phyloP scores from a whole-genome alignment of 2,888 invertebrate genomes.

The Limnephilus lunatus region DNA sequence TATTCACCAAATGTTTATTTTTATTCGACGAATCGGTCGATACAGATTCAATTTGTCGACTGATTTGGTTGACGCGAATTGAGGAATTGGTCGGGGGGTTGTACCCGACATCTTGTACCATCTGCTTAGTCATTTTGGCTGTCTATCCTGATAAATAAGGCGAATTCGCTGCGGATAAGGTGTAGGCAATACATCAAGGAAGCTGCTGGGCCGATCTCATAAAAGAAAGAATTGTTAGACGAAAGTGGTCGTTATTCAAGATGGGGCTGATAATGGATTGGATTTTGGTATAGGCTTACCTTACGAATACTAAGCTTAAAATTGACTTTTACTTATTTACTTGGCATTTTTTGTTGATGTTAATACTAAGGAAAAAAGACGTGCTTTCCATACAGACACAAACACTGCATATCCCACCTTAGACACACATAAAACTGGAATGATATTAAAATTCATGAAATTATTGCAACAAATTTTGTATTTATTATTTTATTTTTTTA shows the following conservation, averaged over 20 bases:
- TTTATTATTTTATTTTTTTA: no score
- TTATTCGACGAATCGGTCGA: background rate
- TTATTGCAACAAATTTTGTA: no score
- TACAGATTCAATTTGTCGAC: slow-evolving; percentile 39
- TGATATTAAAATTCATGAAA: no score
- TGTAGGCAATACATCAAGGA: background rate
- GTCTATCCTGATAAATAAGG: slow-evolving; percentile 2
- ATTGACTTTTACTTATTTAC: background rate
- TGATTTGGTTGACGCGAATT: slow-evolving; percentile 31
- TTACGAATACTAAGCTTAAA: background rate
- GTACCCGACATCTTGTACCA: background rate
- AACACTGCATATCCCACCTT: no score
- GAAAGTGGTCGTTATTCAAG: background rate
- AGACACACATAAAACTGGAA: no score
- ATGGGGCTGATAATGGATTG: background rate
- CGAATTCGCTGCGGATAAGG: background rate
- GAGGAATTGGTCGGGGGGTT: background rate
- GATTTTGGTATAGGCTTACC: background rate
- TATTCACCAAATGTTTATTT: background rate
- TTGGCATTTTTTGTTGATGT: background rate
- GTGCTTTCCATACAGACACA: no score
- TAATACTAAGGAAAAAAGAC: no score
- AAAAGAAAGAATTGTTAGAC: background rate
- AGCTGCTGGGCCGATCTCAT: background rate
- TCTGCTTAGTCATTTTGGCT: slow-evolving; percentile 11